These are phyloP conservation scores for Noctua fimbriata DNA, from an alignment of 2,888 invertebrate species.

Conservation along the genomic window DNA sequence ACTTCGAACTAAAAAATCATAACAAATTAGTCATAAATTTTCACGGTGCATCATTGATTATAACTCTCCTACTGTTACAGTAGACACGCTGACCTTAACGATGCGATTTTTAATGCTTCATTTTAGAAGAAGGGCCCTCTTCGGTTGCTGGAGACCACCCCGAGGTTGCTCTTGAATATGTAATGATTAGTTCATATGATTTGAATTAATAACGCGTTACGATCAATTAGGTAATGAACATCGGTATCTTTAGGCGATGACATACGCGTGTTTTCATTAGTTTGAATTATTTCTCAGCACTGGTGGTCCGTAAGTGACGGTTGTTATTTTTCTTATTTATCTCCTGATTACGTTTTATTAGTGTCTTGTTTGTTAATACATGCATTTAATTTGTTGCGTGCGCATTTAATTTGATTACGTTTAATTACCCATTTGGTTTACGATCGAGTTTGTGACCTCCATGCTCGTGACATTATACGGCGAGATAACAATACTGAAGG, in stretches of 20 bases:
- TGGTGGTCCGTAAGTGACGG: conserved; percentile 73
- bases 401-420: conserved; percentile 60
- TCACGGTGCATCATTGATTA: conserved; percentile 81
- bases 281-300: conserved; percentile 67
- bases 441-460: conserved; percentile 45
- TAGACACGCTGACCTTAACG: conserved; percentile 75
- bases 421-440: conserved; percentile 58
- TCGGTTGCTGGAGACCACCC: conserved; percentile 81
- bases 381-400: conserved; percentile 58
- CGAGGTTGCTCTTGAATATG: conserved; percentile 64
- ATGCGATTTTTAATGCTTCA: conserved; percentile 80
- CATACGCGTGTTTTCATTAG: conserved; percentile 68
- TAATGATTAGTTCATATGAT: conserved; percentile 72
- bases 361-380: conserved; percentile 57
- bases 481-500: conserved; percentile 20
- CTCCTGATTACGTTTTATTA: conserved; percentile 64
- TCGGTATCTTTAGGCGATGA: conserved; percentile 72
- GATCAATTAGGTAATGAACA: conserved; percentile 79
- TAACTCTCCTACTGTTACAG: conserved; percentile 80
- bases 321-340: conserved; percentile 63
- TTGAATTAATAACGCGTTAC: conserved; percentile 83
- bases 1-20: conserved; percentile 56
- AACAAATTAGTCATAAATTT: conserved; percentile 80
- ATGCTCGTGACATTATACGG: conserved; percentile 28
- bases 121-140: conserved; percentile 72